Evolutionary conservation across 2,797 vertebrate genomes (phyloP).

Genomic region (Anas georgica): DNA sequence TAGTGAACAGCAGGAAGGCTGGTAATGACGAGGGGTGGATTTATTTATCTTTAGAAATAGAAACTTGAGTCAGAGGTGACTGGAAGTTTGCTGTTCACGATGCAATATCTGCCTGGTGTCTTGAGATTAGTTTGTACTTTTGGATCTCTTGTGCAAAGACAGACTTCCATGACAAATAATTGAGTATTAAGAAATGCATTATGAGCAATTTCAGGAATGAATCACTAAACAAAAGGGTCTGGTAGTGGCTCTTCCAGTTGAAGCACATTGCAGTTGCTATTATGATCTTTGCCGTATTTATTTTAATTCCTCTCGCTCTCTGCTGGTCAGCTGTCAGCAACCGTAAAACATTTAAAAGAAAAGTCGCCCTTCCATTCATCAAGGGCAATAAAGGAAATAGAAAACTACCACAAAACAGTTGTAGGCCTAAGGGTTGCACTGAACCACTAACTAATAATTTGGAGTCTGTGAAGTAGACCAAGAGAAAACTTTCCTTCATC

Average conservation of each 20-base stretch:
- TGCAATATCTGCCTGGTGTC: neutral
- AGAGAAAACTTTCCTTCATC: conserved; percentile 57
- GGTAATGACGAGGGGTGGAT: neutral
- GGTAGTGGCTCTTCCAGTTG: neutral
- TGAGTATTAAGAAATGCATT: neutral
- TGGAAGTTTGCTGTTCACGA: neutral
- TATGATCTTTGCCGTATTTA: neutral
- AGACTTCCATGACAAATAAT: neutral
- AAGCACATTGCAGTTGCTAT: neutral
- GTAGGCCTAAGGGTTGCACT: neutral
- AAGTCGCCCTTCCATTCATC: neutral
- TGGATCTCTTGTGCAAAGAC: neutral
- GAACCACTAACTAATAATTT: neutral
- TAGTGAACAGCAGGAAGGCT: neutral
- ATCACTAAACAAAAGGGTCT: neutral
- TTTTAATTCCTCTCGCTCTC: neutral
- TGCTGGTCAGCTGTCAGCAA: neutral
- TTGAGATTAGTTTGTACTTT: neutral
- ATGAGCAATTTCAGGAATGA: neutral
- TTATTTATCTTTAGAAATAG: conserved; percentile 20
- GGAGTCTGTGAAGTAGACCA: conserved; percentile 45
- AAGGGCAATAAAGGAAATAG: neutral
- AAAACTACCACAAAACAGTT: neutral
- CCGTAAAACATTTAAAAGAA: neutral
- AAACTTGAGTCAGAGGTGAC: conserved; percentile 3